These are phyloP conservation scores for Drosophila setifemur DNA, from an alignment of 1,140 invertebrate genomes.

Conservation along the genomic window DNA sequence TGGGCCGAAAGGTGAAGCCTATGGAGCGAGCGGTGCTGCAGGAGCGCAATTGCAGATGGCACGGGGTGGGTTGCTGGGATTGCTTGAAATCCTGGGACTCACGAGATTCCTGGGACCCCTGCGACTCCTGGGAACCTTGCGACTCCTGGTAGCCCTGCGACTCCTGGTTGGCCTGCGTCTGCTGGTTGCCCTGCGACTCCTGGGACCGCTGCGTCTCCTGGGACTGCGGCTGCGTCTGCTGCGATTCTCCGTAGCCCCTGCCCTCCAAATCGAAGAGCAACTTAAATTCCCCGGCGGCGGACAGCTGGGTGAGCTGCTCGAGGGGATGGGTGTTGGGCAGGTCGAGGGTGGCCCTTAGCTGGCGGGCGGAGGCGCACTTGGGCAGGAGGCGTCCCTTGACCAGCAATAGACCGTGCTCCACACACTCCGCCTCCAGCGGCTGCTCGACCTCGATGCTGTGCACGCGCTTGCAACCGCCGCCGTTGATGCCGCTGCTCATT, in stretches of 20 bases:
- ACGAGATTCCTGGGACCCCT: too few species aligned
- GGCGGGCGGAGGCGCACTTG: slow-evolving; percentile 39
- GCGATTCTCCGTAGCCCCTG: too few species aligned
- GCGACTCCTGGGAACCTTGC: too few species aligned
- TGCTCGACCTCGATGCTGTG: slow-evolving; percentile 68
- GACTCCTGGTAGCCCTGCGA: too few species aligned
- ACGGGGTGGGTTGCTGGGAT: neutral
- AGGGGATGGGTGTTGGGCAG: slow-evolving; percentile 1
- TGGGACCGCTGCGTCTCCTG: too few species aligned
- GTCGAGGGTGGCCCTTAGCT: slow-evolving; percentile 50
- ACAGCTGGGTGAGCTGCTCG: slow-evolving; percentile 55
- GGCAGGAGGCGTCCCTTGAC: slow-evolving; percentile 66
- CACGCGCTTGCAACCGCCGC: slow-evolving; percentile 55
- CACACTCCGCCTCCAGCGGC: slow-evolving; percentile 50
- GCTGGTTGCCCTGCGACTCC: too few species aligned
- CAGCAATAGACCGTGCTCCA: slow-evolving; percentile 62
- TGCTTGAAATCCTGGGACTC: too few species aligned
- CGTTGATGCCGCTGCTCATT: slow-evolving; percentile 61
- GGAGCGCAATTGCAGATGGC: slow-evolving; percentile 39
- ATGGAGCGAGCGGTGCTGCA: slow-evolving; percentile 43
- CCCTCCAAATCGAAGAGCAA: slow-evolving; percentile 57
- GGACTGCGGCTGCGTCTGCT: neutral
- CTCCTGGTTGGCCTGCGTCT: too few species aligned
- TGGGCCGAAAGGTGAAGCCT: slow-evolving; percentile 35
- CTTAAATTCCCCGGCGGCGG: slow-evolving; percentile 61